These are phyloP conservation scores for Trissolcus brochymenae DNA, from an alignment of 2,888 invertebrate species.

Conservation along the genomic window DNA sequence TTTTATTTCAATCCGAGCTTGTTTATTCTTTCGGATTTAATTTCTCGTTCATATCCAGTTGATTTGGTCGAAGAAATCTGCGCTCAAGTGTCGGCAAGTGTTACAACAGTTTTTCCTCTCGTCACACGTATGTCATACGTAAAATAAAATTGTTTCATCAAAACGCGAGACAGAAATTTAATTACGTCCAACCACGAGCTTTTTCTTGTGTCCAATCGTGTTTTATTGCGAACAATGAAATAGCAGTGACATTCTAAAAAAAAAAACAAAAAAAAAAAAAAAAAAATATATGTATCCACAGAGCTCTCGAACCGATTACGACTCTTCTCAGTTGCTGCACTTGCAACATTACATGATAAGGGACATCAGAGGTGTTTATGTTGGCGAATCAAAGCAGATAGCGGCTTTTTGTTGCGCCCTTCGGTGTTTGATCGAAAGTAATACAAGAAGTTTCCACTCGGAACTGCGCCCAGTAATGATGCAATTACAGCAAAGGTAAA, in stretches of 20 bases:
- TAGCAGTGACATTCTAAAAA: slow-evolving; percentile 15
- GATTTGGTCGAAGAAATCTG: too few relatives aligned
- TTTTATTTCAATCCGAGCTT: too few relatives aligned
- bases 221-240: slow-evolving; percentile 19
- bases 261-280: slow-evolving; percentile 7
- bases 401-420: slow-evolving; percentile 1
- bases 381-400: slow-evolving; percentile 7
- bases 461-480: slow-evolving; percentile 3
- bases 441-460: not conserved
- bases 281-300: too few relatives aligned
- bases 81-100: too few relatives aligned
- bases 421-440: not conserved
- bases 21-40: too few relatives aligned
- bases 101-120: not conserved
- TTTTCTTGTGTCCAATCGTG: slow-evolving; percentile 11
- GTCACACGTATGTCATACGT: too few relatives aligned
- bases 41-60: too few relatives aligned
- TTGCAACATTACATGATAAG: not conserved
- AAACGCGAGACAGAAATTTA: slow-evolving; percentile 12
- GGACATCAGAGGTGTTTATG: slow-evolving; percentile 7
- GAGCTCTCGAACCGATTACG: not conserved
- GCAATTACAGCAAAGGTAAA: slow-evolving; percentile 7
- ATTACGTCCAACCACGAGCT: slow-evolving; percentile 12
- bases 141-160: slow-evolving; percentile 4
- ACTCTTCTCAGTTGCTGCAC: not conserved